Evolutionary conservation across 2,888 invertebrate species (phyloP), one percentile per base, ranked within the genome.

Genomic region (Lasioglossum villosulum): DNA sequence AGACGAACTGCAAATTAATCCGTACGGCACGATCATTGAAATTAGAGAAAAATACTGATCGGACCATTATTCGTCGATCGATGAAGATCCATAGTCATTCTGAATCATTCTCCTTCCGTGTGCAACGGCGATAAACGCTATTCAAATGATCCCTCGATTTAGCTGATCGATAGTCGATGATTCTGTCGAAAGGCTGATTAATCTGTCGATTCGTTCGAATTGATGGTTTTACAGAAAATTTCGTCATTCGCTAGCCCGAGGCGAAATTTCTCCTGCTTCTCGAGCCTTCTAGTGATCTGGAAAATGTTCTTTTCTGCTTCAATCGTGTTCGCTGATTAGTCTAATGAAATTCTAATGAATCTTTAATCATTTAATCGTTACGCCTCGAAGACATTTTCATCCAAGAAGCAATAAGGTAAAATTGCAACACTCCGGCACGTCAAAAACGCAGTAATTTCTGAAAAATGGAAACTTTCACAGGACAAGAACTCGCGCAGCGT

Each of bases 121-220:
- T 52, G 63, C 37, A 39, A 39, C 68, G 72, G 79, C 59, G 71
- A 79, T 81, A 73, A 84, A 78, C 76, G 27, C 52, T 34, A 63
- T 80, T 85, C 30, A 83, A 82, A 71, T 48, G 71, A 37, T 77
- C 70, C 88, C 89, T 75, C 79, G 86, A 86, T 63, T 83, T 59
- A 78, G 45, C 42, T 68, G 52, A 59, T 56, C 70, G 48, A 56
- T 80, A 27, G 23, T 63, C 66, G 23, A 27, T 78, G 52, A 68
- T 56, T 30, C 16, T 23, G 23, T 70, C 14, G 14, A 34, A 48
- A 80, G 74, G 75, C n/a, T 1, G 23, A 2, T 23, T 34, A n/a
- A 70, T 56, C 56, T n/a, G 76, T 75, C 66, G 78, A 86, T 77
- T 77, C 34, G 23, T 19, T 1, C 27, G 42, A 19, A 30, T 72